Conservation (phyloP, 2,888 invertebrate species). For the Euzetes globulus region DNA sequence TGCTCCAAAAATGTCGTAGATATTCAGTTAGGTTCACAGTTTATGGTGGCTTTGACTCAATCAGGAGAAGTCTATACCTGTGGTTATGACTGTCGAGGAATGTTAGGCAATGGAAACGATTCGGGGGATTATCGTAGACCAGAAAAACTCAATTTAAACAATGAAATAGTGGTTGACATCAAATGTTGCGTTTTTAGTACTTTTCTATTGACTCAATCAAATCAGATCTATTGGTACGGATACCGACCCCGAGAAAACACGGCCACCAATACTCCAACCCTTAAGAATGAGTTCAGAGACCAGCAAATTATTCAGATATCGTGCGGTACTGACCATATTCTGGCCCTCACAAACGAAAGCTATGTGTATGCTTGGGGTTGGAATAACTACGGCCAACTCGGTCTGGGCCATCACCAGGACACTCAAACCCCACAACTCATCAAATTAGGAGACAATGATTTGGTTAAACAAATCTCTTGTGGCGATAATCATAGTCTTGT, state of each 20-base stretch:
- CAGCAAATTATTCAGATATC: neutral
- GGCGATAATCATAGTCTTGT: neutral
- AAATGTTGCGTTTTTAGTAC: neutral
- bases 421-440: neutral
- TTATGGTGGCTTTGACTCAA: slow-evolving; percentile 6
- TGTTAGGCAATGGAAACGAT: slow-evolving; percentile 23
- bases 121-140: neutral
- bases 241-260: no score
- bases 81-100: slow-evolving; percentile 16
- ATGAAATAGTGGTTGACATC: neutral
- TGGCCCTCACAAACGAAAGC: slow-evolving; percentile 47
- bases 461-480: neutral
- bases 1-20: neutral
- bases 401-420: slow-evolving; percentile 43
- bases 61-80: neutral
- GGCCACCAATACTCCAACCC: neutral
- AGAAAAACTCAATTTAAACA: neutral
- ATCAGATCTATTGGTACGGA: no score
- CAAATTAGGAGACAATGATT: neutral
- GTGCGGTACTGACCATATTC: slow-evolving; percentile 44
- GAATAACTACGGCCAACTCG: slow-evolving; percentile 60
- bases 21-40: neutral
- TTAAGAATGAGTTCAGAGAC: no score
- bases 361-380: slow-evolving; percentile 64
- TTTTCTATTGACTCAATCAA: no score